Base-by-base conservation (phyloP, 23 tunicate species). In the Phallusia fumigata region DNA sequence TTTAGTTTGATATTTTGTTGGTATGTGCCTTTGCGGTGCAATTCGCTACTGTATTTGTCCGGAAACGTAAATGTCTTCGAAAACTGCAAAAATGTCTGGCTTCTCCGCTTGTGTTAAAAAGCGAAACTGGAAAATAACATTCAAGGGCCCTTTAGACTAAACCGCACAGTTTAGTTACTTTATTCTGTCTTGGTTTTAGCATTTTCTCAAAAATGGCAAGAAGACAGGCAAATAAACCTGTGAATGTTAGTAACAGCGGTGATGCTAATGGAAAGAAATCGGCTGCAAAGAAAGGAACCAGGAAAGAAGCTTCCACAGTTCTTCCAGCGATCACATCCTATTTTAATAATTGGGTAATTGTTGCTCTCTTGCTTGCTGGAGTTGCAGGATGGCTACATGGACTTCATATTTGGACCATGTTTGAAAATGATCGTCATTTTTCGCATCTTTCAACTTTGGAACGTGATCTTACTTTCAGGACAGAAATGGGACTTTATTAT, bases 401-500 rank as follows among this genome's bases (percentile, higher is more conserved):
- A 31, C 69, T 88, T 26, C 99, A 97, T 80, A 93, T 97, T 10
- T 93, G 94, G 87, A 77, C 87, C 35, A 83, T 97, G 99, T 97
- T 97, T 83, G 99, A 97, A 86, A 97, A 92, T 76, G 99, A 97
- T 52, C 75, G 91, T 36, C 99, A 97, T 89, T 97, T 97, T 85
- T 97, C 99, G 6, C 99, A 97, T 83, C 77, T 97, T 28, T 97
- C 99, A 35, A 65, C 97, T 32, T 82, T 97, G 53, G 99, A 97
- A 81, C 83, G 99, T 58, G 99, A 97, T 65, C 53, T 97, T 30
- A 88, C 99, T 44, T 97, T 97, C 75, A 77, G 99, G 65, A 97
- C 99, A 36, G 99, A 97, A 80, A 97, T 97, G 99, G 99, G 99
- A 5, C 83, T 97, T 75, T 97, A 97, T 75, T 97, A 97, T 72